Evolutionary conservation across 2,797 vertebrate genomes (phyloP), one percentile per base, ranked within the genome.

Genomic region (Oryzias dopingdopingensis): DNA sequence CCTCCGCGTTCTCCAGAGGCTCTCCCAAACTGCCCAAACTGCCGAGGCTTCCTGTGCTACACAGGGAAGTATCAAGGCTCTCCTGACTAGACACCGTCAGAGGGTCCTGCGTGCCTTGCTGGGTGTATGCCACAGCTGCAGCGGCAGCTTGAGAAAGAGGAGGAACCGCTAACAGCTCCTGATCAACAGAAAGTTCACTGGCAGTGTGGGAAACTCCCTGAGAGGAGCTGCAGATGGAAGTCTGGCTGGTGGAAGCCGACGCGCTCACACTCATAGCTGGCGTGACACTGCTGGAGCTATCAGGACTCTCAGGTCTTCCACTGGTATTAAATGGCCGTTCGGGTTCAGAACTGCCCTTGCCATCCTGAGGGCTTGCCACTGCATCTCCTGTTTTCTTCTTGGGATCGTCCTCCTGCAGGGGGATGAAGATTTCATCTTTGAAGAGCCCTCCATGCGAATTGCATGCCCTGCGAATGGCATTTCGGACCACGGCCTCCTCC

Each of bases 371-470:
- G 29, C 78, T 86, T 1, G 86, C 72, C 4, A 91, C 86, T 43
- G 91, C 92, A 0, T 89, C 89, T 67, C 91, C 94, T 42, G 89
- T 81, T 88, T 95, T 97, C 74, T 94, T 96, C 74, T 93, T 95
- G 4, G 90, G 91, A 18, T 95, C 95, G 52, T 94, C 95, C 1
- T 97, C 95, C 87, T 98, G 96, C 75, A 98, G 17, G 1, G 97
- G 95, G 76, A 99, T 97, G 83, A 96, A 98, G 80, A 99, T 93
- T 81, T 99, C 96, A 0, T 99, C 97, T 72, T 94, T 96, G 87
- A 99, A 99, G 72, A 99, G 94, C 0, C 97, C 97, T 0, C 97
- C 97, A 0, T 99, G 96, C 0, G 95, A 96, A 0, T 95, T 99
- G 83, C 97, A 99, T 1, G 97, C 96, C 61, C 95, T 93, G 37